These are phyloP conservation scores for Cygnus buccinator DNA, from an alignment of 2,113 vertebrate species.

Conservation along the genomic window DNA sequence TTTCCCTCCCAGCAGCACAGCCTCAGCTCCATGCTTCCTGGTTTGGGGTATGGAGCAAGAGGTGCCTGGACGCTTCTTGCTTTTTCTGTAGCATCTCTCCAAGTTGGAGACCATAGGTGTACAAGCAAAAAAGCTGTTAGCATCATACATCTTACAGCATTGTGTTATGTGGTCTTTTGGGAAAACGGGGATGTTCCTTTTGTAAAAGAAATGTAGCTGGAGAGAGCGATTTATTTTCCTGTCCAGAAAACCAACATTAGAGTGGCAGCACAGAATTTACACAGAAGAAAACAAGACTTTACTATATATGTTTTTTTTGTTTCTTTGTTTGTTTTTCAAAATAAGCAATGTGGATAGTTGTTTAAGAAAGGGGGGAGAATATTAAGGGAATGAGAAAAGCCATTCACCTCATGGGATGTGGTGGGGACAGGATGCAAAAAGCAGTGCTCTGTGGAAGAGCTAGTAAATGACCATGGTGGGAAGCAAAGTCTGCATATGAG, in stretches of 20 bases:
- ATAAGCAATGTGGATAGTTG: not conserved
- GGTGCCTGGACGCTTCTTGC: not conserved
- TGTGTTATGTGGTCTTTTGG: not conserved
- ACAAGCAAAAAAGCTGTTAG: not conserved
- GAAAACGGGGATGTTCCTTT: not conserved
- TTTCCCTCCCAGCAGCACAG: not conserved
- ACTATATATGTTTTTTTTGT: not conserved
- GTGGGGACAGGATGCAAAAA: not conserved
- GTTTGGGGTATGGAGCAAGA: not conserved
- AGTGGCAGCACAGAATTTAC: not conserved
- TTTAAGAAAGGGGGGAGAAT: not conserved
- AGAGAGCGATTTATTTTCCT: not conserved
- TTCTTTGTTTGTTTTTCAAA: not conserved
- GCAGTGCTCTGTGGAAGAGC: not conserved
- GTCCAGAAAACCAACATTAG: not conserved
- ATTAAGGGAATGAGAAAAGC: not conserved
- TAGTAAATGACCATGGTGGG: not conserved
- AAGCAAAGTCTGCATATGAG: not conserved
- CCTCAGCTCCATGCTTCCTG: not conserved
- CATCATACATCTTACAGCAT: not conserved
- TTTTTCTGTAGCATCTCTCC: not conserved
- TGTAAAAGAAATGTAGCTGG: not conserved
- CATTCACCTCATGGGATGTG: not conserved
- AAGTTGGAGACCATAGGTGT: not conserved
- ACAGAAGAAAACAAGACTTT: not conserved